Evolutionary conservation across 2,113 vertebrate species (phyloP).

Genomic region (Platycercus adscitus): DNA sequence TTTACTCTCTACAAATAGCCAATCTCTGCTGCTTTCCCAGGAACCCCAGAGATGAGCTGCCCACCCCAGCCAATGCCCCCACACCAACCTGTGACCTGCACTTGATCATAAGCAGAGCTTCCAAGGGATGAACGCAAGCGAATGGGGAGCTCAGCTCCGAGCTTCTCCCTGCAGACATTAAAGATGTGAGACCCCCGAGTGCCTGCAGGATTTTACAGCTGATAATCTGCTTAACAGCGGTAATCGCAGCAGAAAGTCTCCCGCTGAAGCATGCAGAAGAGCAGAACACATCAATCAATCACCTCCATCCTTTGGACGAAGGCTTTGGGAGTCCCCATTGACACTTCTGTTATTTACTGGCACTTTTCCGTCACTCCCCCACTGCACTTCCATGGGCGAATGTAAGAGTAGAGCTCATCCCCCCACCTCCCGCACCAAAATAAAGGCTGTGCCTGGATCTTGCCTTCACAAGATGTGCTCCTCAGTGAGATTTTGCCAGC

Average conservation of each 20-base stretch:
- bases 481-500: background rate
- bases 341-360: background rate
- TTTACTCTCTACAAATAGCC: background rate
- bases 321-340: background rate
- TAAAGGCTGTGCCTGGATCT: background rate
- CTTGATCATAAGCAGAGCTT: background rate
- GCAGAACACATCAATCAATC: background rate
- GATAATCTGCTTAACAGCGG: slow-evolving; percentile 1
- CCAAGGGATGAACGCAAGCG: background rate
- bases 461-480: background rate
- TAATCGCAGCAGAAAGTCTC: background rate
- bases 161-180: background rate
- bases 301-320: background rate
- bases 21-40: background rate
- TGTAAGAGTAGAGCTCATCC: background rate
- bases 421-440: background rate
- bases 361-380: background rate
- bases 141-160: background rate
- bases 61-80: too few species aligned
- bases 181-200: background rate
- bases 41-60: background rate
- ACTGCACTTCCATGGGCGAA: background rate
- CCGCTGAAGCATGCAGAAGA: background rate
- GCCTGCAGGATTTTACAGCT: background rate
- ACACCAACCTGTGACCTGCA: background rate